Evolutionary conservation across 2,113 vertebrate genomes (phyloP).

Genomic region (Riparia riparia): DNA sequence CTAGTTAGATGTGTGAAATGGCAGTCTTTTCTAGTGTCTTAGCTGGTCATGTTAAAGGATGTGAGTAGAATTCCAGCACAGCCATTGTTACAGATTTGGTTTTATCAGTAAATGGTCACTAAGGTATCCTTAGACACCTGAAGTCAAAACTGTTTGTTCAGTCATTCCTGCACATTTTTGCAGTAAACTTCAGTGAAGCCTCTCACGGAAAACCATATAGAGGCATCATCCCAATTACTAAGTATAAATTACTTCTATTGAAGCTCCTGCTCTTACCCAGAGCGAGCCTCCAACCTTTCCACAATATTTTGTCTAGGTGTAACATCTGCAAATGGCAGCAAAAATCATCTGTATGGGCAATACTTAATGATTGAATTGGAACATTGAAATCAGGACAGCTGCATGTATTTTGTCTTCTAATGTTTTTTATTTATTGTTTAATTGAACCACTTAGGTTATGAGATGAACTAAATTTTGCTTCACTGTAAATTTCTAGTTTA

Average conservation of each 20-base stretch:
- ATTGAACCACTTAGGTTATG: background rate
- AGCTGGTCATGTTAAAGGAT: background rate
- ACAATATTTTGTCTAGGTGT: background rate
- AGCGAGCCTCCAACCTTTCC: background rate
- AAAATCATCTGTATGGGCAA: rapidly evolving
- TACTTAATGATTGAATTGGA: background rate
- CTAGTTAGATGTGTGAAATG: background rate
- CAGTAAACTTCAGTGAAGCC: background rate
- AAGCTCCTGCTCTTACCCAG: background rate
- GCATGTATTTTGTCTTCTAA: background rate
- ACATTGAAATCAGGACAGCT: background rate
- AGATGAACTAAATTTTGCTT: background rate
- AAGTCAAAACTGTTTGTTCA: background rate
- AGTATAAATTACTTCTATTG: background rate
- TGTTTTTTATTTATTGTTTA: background rate
- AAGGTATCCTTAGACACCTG: background rate
- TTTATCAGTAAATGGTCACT: background rate
- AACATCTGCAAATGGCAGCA: background rate
- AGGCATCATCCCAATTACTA: background rate
- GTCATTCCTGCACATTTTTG: background rate
- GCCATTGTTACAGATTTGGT: background rate
- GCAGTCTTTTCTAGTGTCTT: background rate
- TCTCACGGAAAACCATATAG: background rate
- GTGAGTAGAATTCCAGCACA: background rate
- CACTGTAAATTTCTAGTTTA: background rate